Evolutionary conservation across 2,113 vertebrate genomes (phyloP).

Genomic region (Microcebus ravelobensis): DNA sequence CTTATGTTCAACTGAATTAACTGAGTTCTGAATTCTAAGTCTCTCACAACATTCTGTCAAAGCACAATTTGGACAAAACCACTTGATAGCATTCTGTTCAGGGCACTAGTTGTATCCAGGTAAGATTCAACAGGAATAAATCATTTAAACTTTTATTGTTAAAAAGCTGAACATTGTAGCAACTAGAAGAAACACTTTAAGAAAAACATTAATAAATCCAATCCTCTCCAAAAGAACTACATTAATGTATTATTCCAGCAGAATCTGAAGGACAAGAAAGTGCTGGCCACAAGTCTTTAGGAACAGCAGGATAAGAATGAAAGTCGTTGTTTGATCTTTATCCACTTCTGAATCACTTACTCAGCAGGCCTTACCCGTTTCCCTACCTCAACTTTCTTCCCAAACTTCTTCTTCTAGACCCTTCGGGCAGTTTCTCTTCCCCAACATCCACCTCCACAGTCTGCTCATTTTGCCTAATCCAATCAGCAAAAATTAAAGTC

Average conservation of each 20-base stretch:
- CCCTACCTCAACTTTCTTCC: neutral
- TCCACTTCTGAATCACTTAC: neutral
- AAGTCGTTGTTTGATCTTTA: neutral
- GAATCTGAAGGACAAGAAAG: neutral
- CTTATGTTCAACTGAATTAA: neutral
- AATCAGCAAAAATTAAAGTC: neutral
- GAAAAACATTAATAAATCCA: conserved; percentile 34
- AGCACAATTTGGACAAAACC: conserved; percentile 26
- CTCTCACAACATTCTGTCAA: neutral
- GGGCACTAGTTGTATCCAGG: neutral
- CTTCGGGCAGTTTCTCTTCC: neutral
- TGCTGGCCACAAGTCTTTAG: neutral
- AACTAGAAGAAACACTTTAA: conserved; percentile 42
- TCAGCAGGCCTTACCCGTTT: neutral
- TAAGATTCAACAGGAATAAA: conserved; percentile 3
- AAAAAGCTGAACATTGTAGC: neutral
- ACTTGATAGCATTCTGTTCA: conserved; percentile 9
- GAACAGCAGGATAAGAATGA: neutral
- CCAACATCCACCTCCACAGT: neutral
- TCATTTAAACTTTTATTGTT: neutral
- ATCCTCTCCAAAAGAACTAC: neutral
- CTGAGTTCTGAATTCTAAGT: conserved; percentile 9
- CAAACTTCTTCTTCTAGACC: neutral
- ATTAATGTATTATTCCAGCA: conserved; percentile 3
- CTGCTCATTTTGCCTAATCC: neutral